phyloP scores from a whole-genome alignment of 1,140 invertebrate genomes.

The Cepaea nemoralis region DNA sequence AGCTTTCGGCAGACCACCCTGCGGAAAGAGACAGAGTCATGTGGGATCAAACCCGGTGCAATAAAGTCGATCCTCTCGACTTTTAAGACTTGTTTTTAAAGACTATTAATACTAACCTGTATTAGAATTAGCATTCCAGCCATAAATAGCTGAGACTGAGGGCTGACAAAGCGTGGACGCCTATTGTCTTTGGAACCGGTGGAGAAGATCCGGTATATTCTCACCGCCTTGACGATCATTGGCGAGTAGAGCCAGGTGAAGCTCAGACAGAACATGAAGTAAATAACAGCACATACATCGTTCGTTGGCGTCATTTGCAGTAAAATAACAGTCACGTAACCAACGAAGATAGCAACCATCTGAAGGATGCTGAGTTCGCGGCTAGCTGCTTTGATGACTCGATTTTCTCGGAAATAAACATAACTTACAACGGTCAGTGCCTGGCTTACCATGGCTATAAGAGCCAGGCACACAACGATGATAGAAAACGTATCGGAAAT shows the following conservation, averaged over 20 bases:
- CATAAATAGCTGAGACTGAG: constrained; percentile 51
- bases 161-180: constrained; percentile 46
- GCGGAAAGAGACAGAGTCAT: too few relatives aligned
- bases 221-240: constrained; percentile 90
- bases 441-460: constrained; percentile 70
- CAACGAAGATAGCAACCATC: constrained; percentile 87
- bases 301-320: constrained; percentile 78
- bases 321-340: constrained; percentile 89
- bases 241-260: constrained; percentile 93
- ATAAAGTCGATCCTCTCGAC: too few relatives aligned
- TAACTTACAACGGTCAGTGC: constrained; percentile 76
- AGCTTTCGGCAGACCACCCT: too few relatives aligned
- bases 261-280: constrained; percentile 84
- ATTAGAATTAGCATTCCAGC: constrained; percentile 46
- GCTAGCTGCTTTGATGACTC: constrained; percentile 90
- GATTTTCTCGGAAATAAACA: constrained; percentile 84
- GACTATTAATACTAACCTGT: constrained; percentile 62
- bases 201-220: constrained; percentile 91
- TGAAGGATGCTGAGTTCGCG: constrained; percentile 90
- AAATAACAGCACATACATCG: constrained; percentile 71
- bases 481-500: constrained; percentile 59
- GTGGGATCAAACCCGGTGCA: too few relatives aligned
- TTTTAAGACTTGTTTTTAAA: too few relatives aligned
- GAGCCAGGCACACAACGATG: constrained; percentile 73
- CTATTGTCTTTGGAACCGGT: constrained; percentile 73